These are phyloP conservation scores for Periphyllus acericola DNA, from an alignment of 2,888 invertebrate species.

Conservation along the genomic window DNA sequence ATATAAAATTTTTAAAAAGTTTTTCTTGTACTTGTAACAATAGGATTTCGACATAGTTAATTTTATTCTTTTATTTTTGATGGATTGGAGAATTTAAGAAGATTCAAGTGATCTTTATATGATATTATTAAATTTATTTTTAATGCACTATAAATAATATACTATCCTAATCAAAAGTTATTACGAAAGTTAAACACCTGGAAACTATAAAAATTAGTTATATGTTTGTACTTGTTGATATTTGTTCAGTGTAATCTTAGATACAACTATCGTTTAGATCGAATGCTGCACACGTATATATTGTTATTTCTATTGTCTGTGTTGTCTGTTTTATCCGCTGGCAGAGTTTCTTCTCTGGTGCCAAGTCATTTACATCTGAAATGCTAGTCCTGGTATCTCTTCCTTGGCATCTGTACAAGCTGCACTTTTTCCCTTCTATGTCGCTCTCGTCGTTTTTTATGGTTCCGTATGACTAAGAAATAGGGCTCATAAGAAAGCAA, in stretches of 20 bases:
- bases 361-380: constrained; percentile 59
- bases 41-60: neutral
- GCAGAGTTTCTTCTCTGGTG: constrained; percentile 16
- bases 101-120: neutral
- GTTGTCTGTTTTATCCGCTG: constrained; percentile 2
- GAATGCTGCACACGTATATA: neutral
- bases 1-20: too few relatives aligned
- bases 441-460: neutral
- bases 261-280: neutral
- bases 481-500: neutral
- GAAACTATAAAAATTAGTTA: neutral
- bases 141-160: too few relatives aligned
- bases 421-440: constrained; percentile 9
- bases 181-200: neutral
- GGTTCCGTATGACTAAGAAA: neutral
- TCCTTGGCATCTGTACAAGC: constrained; percentile 59
- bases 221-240: neutral
- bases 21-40: too few relatives aligned
- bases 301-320: constrained; percentile 1
- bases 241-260: neutral
- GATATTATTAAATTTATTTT: too few relatives aligned
- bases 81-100: neutral
- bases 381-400: constrained; percentile 34
- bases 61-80: neutral
- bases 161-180: neutral